phyloP scores from a whole-genome alignment of 1,140 invertebrate genomes.

The Hylyphantes graminicola region DNA sequence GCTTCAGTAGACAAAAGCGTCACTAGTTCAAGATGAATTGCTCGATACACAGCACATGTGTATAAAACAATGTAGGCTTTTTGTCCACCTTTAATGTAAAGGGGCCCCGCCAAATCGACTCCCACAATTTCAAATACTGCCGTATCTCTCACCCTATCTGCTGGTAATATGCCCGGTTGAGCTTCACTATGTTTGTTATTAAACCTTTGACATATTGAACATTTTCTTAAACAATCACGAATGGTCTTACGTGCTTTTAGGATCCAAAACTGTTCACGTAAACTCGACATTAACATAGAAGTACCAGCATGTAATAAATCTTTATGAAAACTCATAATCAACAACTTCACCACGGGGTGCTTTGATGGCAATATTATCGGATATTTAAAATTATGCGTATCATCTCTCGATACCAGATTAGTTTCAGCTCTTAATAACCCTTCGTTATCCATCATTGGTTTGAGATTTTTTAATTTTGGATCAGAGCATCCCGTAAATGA shows the following conservation, averaged over 20 bases:
- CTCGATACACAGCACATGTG: conserved; percentile 5
- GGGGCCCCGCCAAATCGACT: not conserved
- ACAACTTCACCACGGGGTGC: not conserved
- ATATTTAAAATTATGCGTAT: not conserved
- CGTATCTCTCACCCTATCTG: not conserved
- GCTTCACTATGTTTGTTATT: not conserved
- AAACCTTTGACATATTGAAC: not conserved
- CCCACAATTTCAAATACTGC: not conserved
- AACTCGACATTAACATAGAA: not conserved
- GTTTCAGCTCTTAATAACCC: not conserved
- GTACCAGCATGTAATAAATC: conserved; percentile 7
- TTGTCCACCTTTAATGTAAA: not conserved
- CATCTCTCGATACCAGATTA: not conserved
- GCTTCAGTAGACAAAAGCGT: not conserved
- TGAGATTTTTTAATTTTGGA: not conserved
- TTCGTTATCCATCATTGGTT: not conserved
- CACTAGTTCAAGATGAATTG: not conserved
- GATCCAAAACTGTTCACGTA: not conserved
- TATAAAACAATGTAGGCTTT: conserved; percentile 12
- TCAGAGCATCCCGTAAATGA: not conserved
- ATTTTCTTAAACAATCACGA: not conserved
- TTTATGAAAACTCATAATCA: not conserved
- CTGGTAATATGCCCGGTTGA: not conserved
- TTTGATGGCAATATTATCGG: not conserved
- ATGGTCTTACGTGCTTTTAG: not conserved